Conservation (phyloP, 2,888 invertebrate species). For the Rhagonycha lutea region DNA sequence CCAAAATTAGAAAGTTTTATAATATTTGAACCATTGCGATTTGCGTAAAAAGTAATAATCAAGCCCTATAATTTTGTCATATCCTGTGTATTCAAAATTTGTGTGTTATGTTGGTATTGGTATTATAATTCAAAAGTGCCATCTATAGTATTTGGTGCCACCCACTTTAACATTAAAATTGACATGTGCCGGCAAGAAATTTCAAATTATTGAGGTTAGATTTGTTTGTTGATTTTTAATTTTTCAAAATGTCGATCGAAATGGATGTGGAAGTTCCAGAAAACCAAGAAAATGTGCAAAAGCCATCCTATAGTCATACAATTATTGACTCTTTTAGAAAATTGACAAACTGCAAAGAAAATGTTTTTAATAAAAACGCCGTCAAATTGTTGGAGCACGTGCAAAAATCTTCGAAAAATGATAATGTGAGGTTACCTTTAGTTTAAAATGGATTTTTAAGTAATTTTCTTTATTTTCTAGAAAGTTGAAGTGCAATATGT, state of each 20-base stretch:
- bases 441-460: background rate
- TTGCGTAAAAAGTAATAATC: too few species aligned
- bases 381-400: background rate
- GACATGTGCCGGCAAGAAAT: background rate
- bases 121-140: background rate
- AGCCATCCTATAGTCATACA: background rate
- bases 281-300: background rate
- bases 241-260: background rate
- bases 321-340: background rate
- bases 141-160: too few species aligned
- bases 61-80: too few species aligned
- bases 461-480: constrained; percentile 54
- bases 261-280: background rate
- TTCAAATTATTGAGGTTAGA: background rate
- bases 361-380: background rate
- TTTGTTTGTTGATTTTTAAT: background rate
- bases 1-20: too few species aligned
- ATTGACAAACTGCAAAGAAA: background rate
- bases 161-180: background rate
- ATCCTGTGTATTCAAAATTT: background rate
- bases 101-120: background rate
- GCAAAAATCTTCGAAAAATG: background rate
- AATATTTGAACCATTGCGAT: too few species aligned
- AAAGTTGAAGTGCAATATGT: constrained; percentile 68
- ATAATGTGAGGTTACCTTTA: background rate